Conservation (phyloP, 2,888 invertebrate species). For the Cosmia pyralina region DNA sequence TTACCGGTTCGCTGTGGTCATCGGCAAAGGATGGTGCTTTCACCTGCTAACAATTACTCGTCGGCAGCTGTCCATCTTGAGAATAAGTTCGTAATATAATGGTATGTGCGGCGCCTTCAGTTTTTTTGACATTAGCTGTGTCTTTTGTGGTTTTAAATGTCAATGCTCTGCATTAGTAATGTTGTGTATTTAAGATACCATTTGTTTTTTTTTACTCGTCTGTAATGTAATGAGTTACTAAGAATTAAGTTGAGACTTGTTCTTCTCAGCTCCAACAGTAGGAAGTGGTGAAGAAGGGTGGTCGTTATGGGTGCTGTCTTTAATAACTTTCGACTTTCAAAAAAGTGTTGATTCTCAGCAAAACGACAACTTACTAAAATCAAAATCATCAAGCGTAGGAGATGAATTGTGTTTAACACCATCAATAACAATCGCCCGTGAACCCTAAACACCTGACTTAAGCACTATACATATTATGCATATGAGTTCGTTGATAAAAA, state of each 20-base stretch:
- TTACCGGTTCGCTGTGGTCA: constrained; percentile 60
- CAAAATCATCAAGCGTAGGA: not conserved
- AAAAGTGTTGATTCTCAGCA: not conserved
- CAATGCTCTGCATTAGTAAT: constrained; percentile 12
- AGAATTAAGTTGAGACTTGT: not conserved
- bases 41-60: constrained; percentile 72
- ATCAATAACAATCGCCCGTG: not conserved
- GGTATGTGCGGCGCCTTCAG: constrained; percentile 33
- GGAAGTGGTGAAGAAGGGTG: not conserved
- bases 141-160: constrained; percentile 40
- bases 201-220: not conserved
- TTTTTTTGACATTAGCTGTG: constrained; percentile 26
- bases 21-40: constrained; percentile 66
- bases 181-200: not conserved
- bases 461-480: constrained; percentile 15
- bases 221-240: not conserved
- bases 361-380: too few relatives aligned
- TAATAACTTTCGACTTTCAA: not conserved
- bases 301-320: not conserved
- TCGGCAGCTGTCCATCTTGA: constrained; percentile 60
- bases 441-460: constrained; percentile 14
- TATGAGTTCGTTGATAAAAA: constrained; percentile 42
- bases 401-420: not conserved
- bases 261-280: not conserved
- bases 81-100: constrained; percentile 31